Evolutionary conservation across 1,140 invertebrate species (phyloP).

Genomic region (Mylabris phalerata): DNA sequence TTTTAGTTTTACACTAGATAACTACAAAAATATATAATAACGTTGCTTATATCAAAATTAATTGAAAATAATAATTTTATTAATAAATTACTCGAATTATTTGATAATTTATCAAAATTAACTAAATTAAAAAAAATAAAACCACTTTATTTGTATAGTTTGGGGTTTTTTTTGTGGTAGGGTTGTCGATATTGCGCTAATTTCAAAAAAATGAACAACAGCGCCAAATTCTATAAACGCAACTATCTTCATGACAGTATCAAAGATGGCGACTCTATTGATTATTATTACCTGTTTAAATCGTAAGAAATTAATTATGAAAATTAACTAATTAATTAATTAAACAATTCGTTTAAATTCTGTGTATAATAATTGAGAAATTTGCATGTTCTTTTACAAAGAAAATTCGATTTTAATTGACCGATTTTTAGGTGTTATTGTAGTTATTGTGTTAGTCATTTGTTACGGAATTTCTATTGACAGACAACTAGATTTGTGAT

Average conservation of each 20-base stretch:
- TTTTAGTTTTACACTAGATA: too few relatives aligned
- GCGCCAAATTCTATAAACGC: neutral
- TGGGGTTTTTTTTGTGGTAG: too few relatives aligned
- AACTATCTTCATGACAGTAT: slow-evolving; percentile 23
- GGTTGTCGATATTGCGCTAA: neutral
- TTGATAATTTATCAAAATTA: too few relatives aligned
- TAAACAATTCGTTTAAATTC: too few relatives aligned
- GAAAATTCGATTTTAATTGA: neutral
- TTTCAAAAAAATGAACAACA: neutral
- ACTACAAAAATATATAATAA: too few relatives aligned
- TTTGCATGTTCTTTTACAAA: slow-evolving; percentile 6
- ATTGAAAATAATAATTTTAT: too few relatives aligned
- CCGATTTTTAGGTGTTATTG: neutral
- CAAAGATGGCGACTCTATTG: slow-evolving; percentile 36
- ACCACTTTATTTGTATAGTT: too few relatives aligned
- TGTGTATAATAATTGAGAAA: too few relatives aligned
- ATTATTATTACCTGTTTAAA: slow-evolving; percentile 29
- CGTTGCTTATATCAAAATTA: too few relatives aligned
- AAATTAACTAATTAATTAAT: neutral
- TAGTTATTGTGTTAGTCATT: neutral
- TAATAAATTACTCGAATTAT: too few relatives aligned
- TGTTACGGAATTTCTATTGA: neutral
- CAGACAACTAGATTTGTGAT: too few relatives aligned
- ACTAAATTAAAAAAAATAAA: too few relatives aligned
- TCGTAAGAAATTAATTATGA: slow-evolving; percentile 37